Evolutionary conservation across 2,888 invertebrate species (phyloP), one percentile per base, ranked within the genome.

Genomic region (Lacanobia oleracea): DNA sequence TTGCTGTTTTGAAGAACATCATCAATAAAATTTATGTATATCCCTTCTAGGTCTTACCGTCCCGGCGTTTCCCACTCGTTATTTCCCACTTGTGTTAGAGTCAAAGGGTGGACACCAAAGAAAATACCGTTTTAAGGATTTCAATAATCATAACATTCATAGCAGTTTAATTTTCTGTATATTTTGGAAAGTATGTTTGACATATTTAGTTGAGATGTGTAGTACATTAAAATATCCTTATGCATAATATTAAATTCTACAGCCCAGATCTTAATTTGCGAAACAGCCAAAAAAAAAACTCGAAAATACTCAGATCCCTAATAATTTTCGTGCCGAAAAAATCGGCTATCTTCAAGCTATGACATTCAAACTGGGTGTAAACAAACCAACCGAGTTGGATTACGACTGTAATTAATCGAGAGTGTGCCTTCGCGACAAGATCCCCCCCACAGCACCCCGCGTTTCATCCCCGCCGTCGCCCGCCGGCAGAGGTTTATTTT

Each of bases 381-480:
- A 79, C 81, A 82, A 78, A 67, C 65, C 70, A 59, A 73, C 81
- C 70, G 79, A 79, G 82, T 87, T 86, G 88, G 90, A 89, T 91
- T 89, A 89, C 88, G 79, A 74, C 79, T 78, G 90, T 90, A 91
- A 93, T 92, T 92, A 92, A 92, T 92, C 90, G 90, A 87, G 88
- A 87, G 88, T 86, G 85, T 87, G 88, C 85, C 87, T 88, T 87
- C 85, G 86, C 88, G 88, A 89, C 88, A 86, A 85, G 79, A 70
- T 73, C 71, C 65, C 72, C 64, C 33, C 61, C 67, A 40, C 50
- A 53, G 10, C 48, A 60, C 43, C 56, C n/a, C 53, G 4, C 33
- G 40, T 14, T 21, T 33, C 60, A 33, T 56, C 61, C 62, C 65
- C 72, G 33, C 27, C 61, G 45, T 69, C 68, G 62, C 63, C 66